Conservation (phyloP, 1,140 invertebrate genomes). For the Heliconius nattereri region DNA sequence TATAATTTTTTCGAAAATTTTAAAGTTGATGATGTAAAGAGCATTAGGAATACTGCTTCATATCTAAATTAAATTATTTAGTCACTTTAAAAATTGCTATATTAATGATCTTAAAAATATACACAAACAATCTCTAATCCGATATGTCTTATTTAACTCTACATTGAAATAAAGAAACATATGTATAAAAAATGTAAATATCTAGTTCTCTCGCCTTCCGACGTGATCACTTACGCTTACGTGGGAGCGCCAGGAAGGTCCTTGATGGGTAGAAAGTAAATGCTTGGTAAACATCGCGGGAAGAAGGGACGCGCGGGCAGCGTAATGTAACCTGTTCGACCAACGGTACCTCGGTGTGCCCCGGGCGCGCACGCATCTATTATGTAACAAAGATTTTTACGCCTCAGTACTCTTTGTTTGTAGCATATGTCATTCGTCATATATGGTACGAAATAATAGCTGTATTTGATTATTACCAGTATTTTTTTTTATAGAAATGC, state of each 20-base stretch:
- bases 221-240: conserved; percentile 43
- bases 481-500: too few relatives aligned
- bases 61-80: too few relatives aligned
- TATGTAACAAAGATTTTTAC: conserved; percentile 77
- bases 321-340: conserved; percentile 68
- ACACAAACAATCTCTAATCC: not conserved
- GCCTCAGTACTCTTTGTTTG: conserved; percentile 50
- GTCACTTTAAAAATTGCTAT: too few relatives aligned
- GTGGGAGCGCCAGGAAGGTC: conserved; percentile 59
- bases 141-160: not conserved
- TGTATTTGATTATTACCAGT: too few relatives aligned
- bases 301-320: conserved; percentile 42
- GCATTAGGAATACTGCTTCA: too few relatives aligned
- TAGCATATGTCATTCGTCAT: conserved; percentile 35
- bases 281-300: conserved; percentile 57
- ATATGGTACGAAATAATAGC: not conserved
- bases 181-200: conserved; percentile 36
- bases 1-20: too few relatives aligned
- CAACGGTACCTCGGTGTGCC: conserved; percentile 69
- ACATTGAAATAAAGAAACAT: not conserved
- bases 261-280: conserved; percentile 79
- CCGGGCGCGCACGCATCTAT: conserved; percentile 70
- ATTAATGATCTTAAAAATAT: not conserved
- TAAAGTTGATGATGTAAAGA: too few relatives aligned
- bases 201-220: conserved; percentile 25